phyloP scores from a whole-genome alignment of 2,888 invertebrate genomes.

The Perithous albicinctus region DNA sequence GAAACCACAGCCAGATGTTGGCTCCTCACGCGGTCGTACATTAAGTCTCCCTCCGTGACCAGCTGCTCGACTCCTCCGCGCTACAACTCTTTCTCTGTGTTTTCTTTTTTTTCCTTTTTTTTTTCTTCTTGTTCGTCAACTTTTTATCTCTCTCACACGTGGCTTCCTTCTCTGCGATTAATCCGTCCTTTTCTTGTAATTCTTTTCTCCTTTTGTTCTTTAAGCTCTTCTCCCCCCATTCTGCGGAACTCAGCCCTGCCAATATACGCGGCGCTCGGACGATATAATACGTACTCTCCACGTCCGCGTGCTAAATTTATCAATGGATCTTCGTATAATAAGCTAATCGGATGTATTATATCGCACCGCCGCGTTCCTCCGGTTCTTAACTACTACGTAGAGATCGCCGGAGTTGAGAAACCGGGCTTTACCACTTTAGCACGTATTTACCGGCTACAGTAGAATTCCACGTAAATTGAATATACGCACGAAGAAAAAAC shows the following conservation, averaged over 20 bases:
- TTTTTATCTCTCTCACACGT: conserved; percentile 13
- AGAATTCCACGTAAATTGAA: background rate
- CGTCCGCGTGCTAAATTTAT: conserved; percentile 78
- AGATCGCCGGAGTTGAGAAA: conserved; percentile 25
- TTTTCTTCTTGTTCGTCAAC: conserved; percentile 38
- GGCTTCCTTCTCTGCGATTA: background rate
- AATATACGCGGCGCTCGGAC: conserved; percentile 6
- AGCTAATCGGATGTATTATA: conserved; percentile 81
- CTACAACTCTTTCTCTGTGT: conserved; percentile 52
- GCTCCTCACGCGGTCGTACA: conserved; percentile 67
- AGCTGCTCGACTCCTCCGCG: conserved; percentile 67
- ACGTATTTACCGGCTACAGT: conserved; percentile 6
- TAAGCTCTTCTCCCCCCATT: conserved; percentile 28
- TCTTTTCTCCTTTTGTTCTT: conserved; percentile 71
- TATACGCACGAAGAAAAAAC: background rate
- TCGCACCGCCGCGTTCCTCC: conserved; percentile 61
- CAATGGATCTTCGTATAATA: conserved; percentile 82
- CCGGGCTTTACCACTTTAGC: conserved; percentile 46
- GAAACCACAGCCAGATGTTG: conserved; percentile 83
- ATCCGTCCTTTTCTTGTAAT: conserved; percentile 30
- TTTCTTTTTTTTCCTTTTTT: conserved; percentile 13
- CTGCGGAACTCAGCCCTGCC: conserved; percentile 4
- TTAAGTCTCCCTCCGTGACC: conserved; percentile 66
- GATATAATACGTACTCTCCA: conserved; percentile 61
- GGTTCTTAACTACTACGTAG: conserved; percentile 48